Conservation (phyloP, 2,888 invertebrate genomes). For the Cephus runcator region DNA sequence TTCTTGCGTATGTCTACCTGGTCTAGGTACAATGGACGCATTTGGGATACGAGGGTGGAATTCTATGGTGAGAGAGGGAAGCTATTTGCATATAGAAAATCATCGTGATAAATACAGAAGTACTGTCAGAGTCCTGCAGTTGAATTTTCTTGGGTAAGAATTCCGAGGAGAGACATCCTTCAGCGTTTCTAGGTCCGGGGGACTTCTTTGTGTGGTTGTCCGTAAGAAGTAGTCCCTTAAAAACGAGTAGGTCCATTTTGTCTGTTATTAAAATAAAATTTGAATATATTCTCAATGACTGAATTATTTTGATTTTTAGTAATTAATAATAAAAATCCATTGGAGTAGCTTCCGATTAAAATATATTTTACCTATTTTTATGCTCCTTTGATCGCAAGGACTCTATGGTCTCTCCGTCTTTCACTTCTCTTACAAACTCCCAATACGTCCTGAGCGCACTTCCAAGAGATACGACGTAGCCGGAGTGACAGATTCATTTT, state of each 20-base stretch:
- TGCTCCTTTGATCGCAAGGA: background rate
- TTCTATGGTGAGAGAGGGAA: slow-evolving; percentile 32
- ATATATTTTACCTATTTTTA: background rate
- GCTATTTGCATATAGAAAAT: slow-evolving; percentile 57
- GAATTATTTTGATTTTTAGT: background rate
- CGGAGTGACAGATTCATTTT: slow-evolving; percentile 55
- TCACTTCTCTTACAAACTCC: background rate
- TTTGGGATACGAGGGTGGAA: slow-evolving; percentile 59
- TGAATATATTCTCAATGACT: background rate
- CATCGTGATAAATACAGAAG: slow-evolving; percentile 51
- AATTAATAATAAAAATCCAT: background rate
- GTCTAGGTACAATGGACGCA: slow-evolving; percentile 56
- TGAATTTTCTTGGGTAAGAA: background rate
- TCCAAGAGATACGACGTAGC: slow-evolving; percentile 29
- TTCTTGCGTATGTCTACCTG: background rate
- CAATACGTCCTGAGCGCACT: background rate
- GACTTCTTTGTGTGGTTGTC: background rate
- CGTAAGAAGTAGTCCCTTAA: background rate
- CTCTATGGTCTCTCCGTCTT: background rate
- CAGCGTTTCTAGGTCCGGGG: background rate
- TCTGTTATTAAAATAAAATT: background rate
- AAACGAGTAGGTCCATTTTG: background rate
- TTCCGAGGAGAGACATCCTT: background rate
- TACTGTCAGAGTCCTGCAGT: slow-evolving; percentile 22
- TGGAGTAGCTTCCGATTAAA: background rate